Evolutionary conservation across 2,888 invertebrate species (phyloP).

Genomic region (Cryptophagus acutangulus): DNA sequence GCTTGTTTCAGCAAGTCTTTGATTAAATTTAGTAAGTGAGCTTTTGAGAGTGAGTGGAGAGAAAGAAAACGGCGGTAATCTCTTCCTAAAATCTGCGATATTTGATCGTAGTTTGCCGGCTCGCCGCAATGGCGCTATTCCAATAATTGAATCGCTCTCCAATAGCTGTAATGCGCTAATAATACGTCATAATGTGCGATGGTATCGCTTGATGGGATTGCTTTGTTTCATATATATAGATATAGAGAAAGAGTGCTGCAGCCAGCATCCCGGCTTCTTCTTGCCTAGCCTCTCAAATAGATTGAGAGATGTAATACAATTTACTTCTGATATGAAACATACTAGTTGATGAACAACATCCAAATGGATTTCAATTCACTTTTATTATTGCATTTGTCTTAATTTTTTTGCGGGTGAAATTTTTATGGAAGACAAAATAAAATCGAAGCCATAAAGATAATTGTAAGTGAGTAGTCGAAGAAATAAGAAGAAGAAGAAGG

Average conservation of each 20-base stretch:
- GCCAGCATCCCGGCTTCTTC: conserved; percentile 33
- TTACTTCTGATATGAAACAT: conserved; percentile 40
- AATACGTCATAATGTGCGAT: conserved; percentile 51
- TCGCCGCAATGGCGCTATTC: conserved; percentile 48
- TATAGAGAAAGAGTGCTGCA: conserved; percentile 2
- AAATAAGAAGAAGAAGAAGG: conserved; percentile 7
- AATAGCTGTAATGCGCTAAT: conserved; percentile 52
- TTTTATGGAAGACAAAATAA: too few relatives aligned
- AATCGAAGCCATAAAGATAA: too few relatives aligned
- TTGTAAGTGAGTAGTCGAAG: too few relatives aligned
- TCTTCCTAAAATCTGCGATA: conserved; percentile 35
- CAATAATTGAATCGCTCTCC: conserved; percentile 52
- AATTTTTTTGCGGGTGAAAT: too few relatives aligned
- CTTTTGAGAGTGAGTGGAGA: conserved; percentile 19
- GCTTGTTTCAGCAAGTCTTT: conserved; percentile 23
- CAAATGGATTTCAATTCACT: too few relatives aligned
- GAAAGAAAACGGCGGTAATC: conserved; percentile 32
- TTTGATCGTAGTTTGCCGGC: conserved; percentile 44
- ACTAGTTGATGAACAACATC: conserved; percentile 12
- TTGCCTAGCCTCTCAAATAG: conserved; percentile 37
- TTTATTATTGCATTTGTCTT: too few relatives aligned
- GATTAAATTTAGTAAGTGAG: conserved; percentile 28
- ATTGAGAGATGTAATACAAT: conserved; percentile 46
- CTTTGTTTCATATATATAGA: conserved; percentile 44
- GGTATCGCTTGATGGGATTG: conserved; percentile 50